Evolutionary conservation across 1,140 invertebrate genomes (phyloP), one percentile per base, ranked within the genome.

Genomic region (Trinorchestia longiramus): DNA sequence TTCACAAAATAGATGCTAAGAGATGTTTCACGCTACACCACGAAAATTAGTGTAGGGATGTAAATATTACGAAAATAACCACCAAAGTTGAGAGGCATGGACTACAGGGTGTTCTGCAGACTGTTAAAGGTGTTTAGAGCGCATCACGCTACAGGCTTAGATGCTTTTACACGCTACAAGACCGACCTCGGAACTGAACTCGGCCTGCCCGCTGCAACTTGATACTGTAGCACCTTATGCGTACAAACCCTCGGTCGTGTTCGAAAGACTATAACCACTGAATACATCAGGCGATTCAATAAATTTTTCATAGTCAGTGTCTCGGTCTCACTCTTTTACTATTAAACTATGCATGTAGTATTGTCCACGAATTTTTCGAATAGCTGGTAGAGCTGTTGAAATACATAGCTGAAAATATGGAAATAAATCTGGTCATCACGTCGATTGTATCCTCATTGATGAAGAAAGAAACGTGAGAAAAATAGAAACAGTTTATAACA

Each of bases 111-210:
- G 43, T 90, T 90, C 41, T 42, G 88, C 88, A 42, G 88, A 90
- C 4, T 90, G 88, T 90, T 90, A 90, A 41, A 90, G 88, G 88
- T 90, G 88, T 90, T 90, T 42, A 90, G 88, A 90, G 88, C 88
- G 88, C 43, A 41, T 43, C 8, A 3, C 23, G 11, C 88, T 41
- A 42, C 88, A 90, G n/a, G 88, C 88, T 90, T 90, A 90, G 88
- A 41, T 90, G 88, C n/a, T 36, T 28, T 90, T 90, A 90, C 88
- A 90, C 41, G 88, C 88, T 42, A 42, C 36, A 42, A 0, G 41
- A 11, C 62, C 62, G n/a, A 90, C 15, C 36, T 0, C 88, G 88
- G 88, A 42, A 41, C 88, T 90, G 41, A 43, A 36, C 88, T 17
- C 88, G 88, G 88, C 88, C 88, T 42, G 43, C 3, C n/a, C 43